Evolutionary conservation across 2,797 vertebrate species (phyloP).

Genomic region (Uromys caudimaculatus): DNA sequence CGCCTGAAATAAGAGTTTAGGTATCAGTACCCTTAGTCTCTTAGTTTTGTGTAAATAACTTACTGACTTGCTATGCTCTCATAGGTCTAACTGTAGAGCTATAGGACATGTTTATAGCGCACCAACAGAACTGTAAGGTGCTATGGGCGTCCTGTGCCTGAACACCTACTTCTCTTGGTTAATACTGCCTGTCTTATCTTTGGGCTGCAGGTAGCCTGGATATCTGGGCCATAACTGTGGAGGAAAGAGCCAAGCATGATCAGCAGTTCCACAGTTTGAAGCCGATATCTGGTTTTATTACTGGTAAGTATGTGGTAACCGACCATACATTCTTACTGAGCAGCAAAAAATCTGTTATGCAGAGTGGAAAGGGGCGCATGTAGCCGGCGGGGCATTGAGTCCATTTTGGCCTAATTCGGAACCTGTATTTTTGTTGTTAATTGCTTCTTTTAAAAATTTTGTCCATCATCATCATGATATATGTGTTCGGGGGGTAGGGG

Average conservation of each 20-base stretch:
- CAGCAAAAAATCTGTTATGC: neutral
- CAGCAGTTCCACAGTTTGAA: conserved; percentile 98
- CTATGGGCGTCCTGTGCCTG: neutral
- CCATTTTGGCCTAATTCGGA: neutral
- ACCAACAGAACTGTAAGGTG: neutral
- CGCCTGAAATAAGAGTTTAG: neutral
- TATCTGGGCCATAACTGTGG: conserved; percentile 96
- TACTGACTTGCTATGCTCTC: neutral
- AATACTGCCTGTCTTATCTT: conserved; percentile 52
- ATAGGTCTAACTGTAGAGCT: neutral
- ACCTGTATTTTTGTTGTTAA: neutral
- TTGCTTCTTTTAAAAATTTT: neutral
- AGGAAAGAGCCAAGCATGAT: conserved; percentile 98
- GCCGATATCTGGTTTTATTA: conserved; percentile 96
- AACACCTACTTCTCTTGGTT: neutral
- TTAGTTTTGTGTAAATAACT: conserved; percentile 34
- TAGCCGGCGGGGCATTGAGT: neutral
- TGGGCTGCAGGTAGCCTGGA: conserved; percentile 92
- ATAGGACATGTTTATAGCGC: neutral
- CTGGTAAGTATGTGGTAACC: conserved; percentile 91
- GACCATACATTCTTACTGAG: conserved; percentile 60
- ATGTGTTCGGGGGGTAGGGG: neutral
- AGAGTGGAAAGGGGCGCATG: neutral
- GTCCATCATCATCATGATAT: accelerated
- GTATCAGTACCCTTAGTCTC: neutral